Evolutionary conservation across 2,888 invertebrate species (phyloP).

Genomic region (Polydrusus pterygomalis): DNA sequence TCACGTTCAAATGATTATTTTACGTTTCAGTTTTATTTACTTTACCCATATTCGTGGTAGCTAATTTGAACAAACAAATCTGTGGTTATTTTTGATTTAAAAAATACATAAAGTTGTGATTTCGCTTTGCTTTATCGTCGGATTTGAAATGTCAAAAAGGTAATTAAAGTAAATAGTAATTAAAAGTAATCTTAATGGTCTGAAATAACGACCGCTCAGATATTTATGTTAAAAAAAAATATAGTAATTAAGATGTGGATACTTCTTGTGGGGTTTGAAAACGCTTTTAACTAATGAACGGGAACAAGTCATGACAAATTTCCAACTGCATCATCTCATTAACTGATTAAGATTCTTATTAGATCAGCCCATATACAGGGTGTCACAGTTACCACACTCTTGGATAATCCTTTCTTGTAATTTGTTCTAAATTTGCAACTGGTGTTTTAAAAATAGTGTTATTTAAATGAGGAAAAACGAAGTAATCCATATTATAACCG

Average conservation of each 20-base stretch:
- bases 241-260: slow-evolving; percentile 7
- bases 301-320: no score
- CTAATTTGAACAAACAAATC: background rate
- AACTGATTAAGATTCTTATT: no score
- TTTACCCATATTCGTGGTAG: slow-evolving; percentile 1
- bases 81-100: slow-evolving; percentile 1
- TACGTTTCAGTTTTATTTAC: slow-evolving; percentile 23
- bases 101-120: background rate
- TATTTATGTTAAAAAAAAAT: background rate
- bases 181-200: background rate
- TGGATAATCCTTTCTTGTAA: no score
- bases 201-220: background rate
- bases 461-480: no score
- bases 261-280: no score
- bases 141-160: slow-evolving; percentile 30
- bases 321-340: no score
- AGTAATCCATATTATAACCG: no score
- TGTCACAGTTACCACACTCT: no score
- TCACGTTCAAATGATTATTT: background rate
- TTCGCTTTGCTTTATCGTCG: background rate
- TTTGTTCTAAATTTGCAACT: no score
- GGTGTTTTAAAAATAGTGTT: no score
- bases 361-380: no score
- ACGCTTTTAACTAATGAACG: no score
- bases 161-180: slow-evolving; percentile 10